Conservation (phyloP, 2,113 vertebrate species). For the Amazona vittata region DNA sequence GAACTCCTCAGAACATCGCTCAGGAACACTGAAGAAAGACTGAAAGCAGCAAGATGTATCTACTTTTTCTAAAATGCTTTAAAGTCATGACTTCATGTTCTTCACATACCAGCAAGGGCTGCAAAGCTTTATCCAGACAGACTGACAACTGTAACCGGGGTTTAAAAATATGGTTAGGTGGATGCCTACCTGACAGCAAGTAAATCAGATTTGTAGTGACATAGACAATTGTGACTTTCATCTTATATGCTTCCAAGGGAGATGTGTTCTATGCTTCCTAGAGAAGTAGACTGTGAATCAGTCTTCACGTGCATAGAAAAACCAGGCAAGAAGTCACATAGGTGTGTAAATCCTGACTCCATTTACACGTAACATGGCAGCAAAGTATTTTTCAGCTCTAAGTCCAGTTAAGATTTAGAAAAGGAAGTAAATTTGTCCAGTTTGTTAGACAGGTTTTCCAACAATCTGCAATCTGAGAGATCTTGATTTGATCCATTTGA, state of each 20-base stretch:
- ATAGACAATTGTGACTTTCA: not conserved
- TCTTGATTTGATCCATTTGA: not conserved
- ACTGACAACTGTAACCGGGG: not conserved
- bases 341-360: not conserved
- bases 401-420: not conserved
- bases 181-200: not conserved
- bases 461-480: not conserved
- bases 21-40: not conserved
- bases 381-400: not conserved
- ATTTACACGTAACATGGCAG: not conserved
- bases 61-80: not conserved
- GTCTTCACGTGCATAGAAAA: not conserved
- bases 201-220: not conserved
- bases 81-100: not conserved
- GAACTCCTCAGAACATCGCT: not conserved
- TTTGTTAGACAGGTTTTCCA: not conserved
- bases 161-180: not conserved
- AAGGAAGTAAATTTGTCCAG: not conserved
- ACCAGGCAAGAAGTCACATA: not conserved
- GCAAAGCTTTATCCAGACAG: not conserved
- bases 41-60: not conserved
- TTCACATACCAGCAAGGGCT: not conserved
- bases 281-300: not conserved
- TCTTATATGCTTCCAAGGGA: not conserved
- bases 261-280: not conserved